Evolutionary conservation across 2,113 vertebrate genomes (phyloP), one percentile per base, ranked within the genome.

Genomic region (Stigmatopora nigra): DNA sequence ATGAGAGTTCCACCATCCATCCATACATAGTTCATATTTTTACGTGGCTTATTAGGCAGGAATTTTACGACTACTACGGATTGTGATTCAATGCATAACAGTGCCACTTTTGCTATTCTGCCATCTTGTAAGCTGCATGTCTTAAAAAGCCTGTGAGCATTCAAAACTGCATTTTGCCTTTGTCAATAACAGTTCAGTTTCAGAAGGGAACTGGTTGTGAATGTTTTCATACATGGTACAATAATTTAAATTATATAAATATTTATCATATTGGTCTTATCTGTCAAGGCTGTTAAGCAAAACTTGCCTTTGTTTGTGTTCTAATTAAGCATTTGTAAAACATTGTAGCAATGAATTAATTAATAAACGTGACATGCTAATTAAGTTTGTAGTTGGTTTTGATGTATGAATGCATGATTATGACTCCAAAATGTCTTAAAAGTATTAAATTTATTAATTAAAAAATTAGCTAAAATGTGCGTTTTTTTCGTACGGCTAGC

Each of bases 341-440:
- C 87, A 89, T 88, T 86, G 84, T 87, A 82, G 78, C 77, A 84
- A 82, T 67, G 81, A 81, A 41, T 41, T 71, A 79, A 77, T 75
- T 82, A 85, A 70, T 69, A 82, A 31, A 81, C 71, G 72, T 79
- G 71, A 73, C 65, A 78, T 79, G 60, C 58, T 77, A 55, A 15
- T 52, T 44, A 6, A 65, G 65, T 69, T 20, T 41, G 38, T 4
- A 41, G 38, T 41, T 41, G 38, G 6, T 1, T 41, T 41, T 41
- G 9, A 41, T 41, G 7, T 41, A 41, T 8, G 6, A 41, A 41
- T 41, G 38, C 38, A 41, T 41, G 38, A 7, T 10, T 8, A 41
- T 41, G 38, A 8, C 6, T 41, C 5, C 38, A 8, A 4, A 41
- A 41, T 41, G 38, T 41, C 38, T 41, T 41, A 8, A 41, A 2